These are phyloP conservation scores for Dendrolimus houi DNA, from an alignment of 2,888 invertebrate genomes.

Conservation along the genomic window DNA sequence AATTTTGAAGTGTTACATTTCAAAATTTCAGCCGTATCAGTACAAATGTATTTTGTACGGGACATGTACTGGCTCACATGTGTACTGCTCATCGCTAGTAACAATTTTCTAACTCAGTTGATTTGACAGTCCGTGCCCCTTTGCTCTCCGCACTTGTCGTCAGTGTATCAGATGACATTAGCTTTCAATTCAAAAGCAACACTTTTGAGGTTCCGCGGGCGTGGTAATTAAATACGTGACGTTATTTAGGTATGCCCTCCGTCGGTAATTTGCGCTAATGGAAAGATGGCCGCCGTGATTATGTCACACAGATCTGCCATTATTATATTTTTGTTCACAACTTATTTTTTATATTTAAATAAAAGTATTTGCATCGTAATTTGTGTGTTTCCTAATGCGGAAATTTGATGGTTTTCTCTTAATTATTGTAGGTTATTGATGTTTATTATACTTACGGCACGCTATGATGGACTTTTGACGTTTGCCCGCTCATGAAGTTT, in stretches of 20 bases:
- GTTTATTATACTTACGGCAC: too few species aligned
- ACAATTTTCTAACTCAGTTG: too few species aligned
- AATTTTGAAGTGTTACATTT: too few species aligned
- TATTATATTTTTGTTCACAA: neutral
- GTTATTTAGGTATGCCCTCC: constrained; percentile 50
- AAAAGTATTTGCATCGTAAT: neutral
- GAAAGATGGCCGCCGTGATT: constrained; percentile 46
- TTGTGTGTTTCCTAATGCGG: too few species aligned
- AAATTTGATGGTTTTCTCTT: neutral
- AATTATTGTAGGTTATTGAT: neutral
- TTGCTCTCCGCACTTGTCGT: constrained; percentile 3
- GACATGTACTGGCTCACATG: too few species aligned
- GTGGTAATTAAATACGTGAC: constrained; percentile 70
- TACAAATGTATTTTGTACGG: too few species aligned
- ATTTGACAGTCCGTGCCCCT: too few species aligned
- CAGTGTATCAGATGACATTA: constrained; percentile 38
- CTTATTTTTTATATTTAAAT: neutral
- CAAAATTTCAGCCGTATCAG: too few species aligned
- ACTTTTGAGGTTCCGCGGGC: constrained; percentile 48
- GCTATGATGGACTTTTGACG: too few species aligned
- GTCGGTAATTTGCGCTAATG: constrained; percentile 51
- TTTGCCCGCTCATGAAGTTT: too few species aligned
- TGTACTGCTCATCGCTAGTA: too few species aligned
- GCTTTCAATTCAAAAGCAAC: constrained; percentile 54
- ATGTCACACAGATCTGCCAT: constrained; percentile 5